Evolutionary conservation across 2,113 vertebrate genomes (phyloP).

Genomic region (Pyrgilauda ruficollis): DNA sequence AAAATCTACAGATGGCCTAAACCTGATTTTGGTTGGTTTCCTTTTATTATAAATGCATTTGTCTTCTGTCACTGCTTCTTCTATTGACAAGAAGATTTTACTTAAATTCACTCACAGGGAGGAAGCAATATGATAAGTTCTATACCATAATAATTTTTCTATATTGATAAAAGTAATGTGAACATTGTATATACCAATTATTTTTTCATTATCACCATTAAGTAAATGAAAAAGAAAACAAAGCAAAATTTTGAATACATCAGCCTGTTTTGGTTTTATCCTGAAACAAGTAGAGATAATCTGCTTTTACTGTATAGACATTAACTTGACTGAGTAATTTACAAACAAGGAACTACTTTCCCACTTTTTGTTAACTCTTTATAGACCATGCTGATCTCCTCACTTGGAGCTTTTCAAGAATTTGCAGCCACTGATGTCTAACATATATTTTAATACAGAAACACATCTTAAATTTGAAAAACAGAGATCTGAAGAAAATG

Average conservation of each 20-base stretch:
- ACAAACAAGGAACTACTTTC: neutral
- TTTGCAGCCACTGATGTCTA: neutral
- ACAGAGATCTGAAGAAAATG: neutral
- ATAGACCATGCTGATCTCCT: neutral
- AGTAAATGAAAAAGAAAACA: neutral
- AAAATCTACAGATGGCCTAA: slow-evolving; percentile 21
- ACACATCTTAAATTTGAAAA: neutral
- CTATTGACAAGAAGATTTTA: neutral
- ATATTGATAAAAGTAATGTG: neutral
- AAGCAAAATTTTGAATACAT: neutral
- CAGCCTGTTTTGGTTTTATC: neutral
- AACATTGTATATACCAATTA: neutral
- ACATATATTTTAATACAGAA: neutral
- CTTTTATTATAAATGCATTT: slow-evolving; percentile 17
- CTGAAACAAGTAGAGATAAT: neutral
- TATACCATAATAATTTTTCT: neutral
- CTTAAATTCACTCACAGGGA: neutral
- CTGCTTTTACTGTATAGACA: neutral
- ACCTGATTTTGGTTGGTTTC: neutral
- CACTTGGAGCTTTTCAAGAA: neutral
- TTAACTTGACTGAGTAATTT: neutral
- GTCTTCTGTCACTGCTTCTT: neutral
- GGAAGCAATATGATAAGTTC: neutral
- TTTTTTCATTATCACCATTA: neutral
- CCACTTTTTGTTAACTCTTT: neutral